These are phyloP conservation scores for Gorsachius magnificus DNA, from an alignment of 2,797 vertebrate genomes.

Conservation along the genomic window DNA sequence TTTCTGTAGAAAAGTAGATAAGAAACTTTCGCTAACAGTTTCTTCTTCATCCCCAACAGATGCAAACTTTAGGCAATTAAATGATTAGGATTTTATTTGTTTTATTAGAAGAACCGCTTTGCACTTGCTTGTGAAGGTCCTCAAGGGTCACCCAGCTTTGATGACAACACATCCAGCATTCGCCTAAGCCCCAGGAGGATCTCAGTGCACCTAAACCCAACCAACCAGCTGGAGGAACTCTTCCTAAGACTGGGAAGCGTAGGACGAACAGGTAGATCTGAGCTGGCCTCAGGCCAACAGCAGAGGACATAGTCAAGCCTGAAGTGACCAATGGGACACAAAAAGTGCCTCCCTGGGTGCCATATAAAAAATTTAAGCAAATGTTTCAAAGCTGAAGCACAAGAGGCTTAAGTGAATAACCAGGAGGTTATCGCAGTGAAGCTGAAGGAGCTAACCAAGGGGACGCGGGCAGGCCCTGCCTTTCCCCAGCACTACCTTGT, in stretches of 20 bases:
- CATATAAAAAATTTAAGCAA: background rate
- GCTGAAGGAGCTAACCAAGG: background rate
- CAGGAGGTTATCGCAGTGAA: background rate
- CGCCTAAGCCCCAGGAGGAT: background rate
- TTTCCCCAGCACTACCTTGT: background rate
- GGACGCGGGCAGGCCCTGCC: background rate
- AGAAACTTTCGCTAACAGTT: background rate
- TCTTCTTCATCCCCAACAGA: background rate
- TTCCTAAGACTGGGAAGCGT: background rate
- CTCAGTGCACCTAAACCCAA: background rate
- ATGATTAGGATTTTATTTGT: background rate
- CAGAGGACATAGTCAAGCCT: background rate
- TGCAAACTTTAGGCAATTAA: background rate
- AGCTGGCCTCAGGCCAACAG: background rate
- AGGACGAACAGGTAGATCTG: background rate
- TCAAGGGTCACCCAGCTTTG: background rate
- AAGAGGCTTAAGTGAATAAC: background rate
- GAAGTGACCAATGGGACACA: background rate
- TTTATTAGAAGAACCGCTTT: background rate
- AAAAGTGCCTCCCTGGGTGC: background rate
- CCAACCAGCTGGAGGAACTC: background rate
- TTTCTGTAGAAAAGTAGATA: constrained; percentile 36
- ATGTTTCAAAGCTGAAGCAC: background rate
- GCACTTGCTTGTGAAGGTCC: background rate
- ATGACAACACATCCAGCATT: background rate